Evolutionary conservation across 2,888 invertebrate genomes (phyloP).

Genomic region (Epistrophe grossulariae): DNA sequence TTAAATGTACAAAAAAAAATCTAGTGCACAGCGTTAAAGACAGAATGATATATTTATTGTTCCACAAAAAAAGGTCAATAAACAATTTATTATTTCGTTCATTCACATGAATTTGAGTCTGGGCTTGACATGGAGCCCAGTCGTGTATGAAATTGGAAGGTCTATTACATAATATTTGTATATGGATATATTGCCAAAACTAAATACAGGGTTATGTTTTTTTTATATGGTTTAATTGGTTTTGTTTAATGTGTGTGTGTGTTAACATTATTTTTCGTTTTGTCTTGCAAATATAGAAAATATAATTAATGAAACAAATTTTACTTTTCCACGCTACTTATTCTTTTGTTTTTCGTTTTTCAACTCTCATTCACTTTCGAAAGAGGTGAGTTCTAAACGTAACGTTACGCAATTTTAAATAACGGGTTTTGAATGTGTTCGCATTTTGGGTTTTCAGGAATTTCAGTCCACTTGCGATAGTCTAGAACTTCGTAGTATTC

Average conservation of each 20-base stretch:
- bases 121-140: neutral
- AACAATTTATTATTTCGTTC: constrained; percentile 18
- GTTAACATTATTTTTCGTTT: neutral
- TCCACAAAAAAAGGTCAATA: neutral
- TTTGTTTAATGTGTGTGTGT: neutral
- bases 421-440: too few species aligned
- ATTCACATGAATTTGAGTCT: neutral
- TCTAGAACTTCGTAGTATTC: too few species aligned
- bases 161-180: neutral
- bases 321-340: too few species aligned
- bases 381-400: too few species aligned
- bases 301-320: too few species aligned
- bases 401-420: too few species aligned
- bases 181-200: neutral
- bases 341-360: too few species aligned
- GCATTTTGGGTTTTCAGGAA: too few species aligned
- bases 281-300: neutral
- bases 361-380: too few species aligned
- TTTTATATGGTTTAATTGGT: constrained; percentile 1
- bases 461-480: too few species aligned
- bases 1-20: neutral
- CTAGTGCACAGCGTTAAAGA: neutral
- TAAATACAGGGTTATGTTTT: neutral
- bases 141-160: constrained; percentile 1
- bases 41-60: constrained; percentile 5